Percentiles rank a stretch among this genome's conserved stretches.
These are phyloP conservation scores for Rafetus swinhoei DNA, from an alignment of 2,113 vertebrate species.

Conservation along the genomic window DNA sequence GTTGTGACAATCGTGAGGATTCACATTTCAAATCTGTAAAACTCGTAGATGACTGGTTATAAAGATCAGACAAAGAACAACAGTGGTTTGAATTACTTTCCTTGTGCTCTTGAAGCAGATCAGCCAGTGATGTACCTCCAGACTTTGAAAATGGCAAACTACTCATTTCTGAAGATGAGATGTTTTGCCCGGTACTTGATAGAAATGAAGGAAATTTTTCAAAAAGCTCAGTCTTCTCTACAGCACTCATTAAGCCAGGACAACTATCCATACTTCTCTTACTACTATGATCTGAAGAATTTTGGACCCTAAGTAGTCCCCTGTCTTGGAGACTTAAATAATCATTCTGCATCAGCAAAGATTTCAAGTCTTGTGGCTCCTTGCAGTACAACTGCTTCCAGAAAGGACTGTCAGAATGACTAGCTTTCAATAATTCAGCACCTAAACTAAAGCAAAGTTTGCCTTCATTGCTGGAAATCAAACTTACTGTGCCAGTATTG, in stretches of 20 bases:
- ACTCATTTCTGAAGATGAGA: constrained; percentile 22
- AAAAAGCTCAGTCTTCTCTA: constrained; percentile 71
- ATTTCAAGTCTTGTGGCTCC: constrained; percentile 74
- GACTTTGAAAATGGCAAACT: constrained; percentile 52
- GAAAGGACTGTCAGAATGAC: constrained; percentile 43
- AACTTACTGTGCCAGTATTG: constrained; percentile 45
- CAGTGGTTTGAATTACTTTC: constrained; percentile 69
- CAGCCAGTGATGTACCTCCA: constrained; percentile 86
- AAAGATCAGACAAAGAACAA: constrained; percentile 71
- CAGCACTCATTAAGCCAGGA: constrained; percentile 70
- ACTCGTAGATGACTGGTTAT: constrained; percentile 57
- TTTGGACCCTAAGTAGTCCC: constrained; percentile 44
- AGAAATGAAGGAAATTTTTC: constrained; percentile 71
- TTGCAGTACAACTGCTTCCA: constrained; percentile 55
- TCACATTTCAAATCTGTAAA: constrained; percentile 59
- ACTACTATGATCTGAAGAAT: constrained; percentile 32
- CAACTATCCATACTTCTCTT: constrained; percentile 54
- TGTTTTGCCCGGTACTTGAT: constrained; percentile 64
- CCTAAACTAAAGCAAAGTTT: constrained; percentile 45
- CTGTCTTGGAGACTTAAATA: constrained; percentile 44
- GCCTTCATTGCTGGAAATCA: constrained; percentile 62
- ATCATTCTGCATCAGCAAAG: constrained; percentile 64
- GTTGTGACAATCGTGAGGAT: constrained; percentile 73
- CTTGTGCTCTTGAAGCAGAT: constrained; percentile 88
- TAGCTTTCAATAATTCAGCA: constrained; percentile 51